A percentile compares a stretch with the other conserved stretches of the same genome.
Conservation (phyloP, 2,113 vertebrate species). For the Upupa epops region DNA sequence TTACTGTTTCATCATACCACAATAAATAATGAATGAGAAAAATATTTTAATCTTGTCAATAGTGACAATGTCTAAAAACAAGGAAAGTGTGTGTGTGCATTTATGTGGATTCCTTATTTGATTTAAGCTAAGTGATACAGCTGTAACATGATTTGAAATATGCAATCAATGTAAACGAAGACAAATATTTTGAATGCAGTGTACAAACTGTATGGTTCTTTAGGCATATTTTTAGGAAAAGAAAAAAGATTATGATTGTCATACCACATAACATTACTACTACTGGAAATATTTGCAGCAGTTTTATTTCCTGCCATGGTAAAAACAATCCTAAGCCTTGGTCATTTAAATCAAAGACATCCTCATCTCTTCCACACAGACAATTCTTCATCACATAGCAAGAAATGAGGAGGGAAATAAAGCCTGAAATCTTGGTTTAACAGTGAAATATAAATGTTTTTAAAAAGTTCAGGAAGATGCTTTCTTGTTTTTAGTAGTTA, state of each 20-base stretch:
- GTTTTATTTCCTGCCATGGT: constrained; percentile 30
- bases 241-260: constrained; percentile 14
- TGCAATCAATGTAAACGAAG: constrained; percentile 77
- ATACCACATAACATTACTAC: constrained; percentile 24
- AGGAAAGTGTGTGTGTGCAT: constrained; percentile 25
- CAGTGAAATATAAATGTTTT: constrained; percentile 2
- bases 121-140: constrained; percentile 72
- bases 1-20: background rate
- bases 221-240: constrained; percentile 54
- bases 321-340: constrained; percentile 47
- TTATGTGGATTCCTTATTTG: constrained; percentile 66
- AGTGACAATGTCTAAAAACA: constrained; percentile 25
- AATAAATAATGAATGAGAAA: constrained; percentile 55
- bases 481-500: background rate
- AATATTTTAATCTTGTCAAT: constrained; percentile 67
- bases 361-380: constrained; percentile 43
- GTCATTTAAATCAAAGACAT: constrained; percentile 52
- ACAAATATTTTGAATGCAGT: constrained; percentile 75
- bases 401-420: background rate
- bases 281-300: constrained; percentile 43
- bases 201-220: constrained; percentile 62
- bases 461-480: background rate
- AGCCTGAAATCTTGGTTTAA: constrained; percentile 15
- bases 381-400: constrained; percentile 39
- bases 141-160: constrained; percentile 73